These are phyloP conservation scores for Crioceris asparagi DNA, from an alignment of 2,888 invertebrate genomes.

Conservation along the genomic window DNA sequence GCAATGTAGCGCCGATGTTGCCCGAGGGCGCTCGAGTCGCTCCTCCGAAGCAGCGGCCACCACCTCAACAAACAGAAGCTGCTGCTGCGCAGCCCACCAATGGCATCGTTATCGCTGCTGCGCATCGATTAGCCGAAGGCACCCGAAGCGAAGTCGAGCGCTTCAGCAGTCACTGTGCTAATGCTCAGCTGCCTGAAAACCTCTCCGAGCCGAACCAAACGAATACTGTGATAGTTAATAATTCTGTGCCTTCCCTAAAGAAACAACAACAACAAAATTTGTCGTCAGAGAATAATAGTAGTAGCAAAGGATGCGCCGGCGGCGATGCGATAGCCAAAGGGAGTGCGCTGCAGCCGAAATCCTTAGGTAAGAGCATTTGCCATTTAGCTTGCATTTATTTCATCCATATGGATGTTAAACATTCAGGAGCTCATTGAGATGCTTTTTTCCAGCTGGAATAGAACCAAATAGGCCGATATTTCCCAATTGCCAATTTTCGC, in stretches of 20 bases:
- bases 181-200: constrained; percentile 10
- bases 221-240: constrained; percentile 33
- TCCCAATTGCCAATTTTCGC: constrained; percentile 62
- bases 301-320: too few species aligned
- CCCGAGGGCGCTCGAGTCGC: constrained; percentile 8
- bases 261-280: too few species aligned
- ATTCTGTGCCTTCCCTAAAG: too few species aligned
- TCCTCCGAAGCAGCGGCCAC: constrained; percentile 4
- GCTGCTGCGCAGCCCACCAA: too few species aligned
- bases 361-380: neutral
- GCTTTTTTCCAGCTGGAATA: constrained; percentile 15
- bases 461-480: constrained; percentile 51
- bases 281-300: too few species aligned
- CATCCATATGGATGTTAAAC: neutral
- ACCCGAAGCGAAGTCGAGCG: constrained; percentile 8
- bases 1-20: constrained; percentile 1
- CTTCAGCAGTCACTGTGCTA: too few species aligned
- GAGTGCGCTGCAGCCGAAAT: neutral
- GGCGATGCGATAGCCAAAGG: too few species aligned
- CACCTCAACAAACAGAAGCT: too few species aligned
- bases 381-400: neutral
- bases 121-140: constrained; percentile 1
- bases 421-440: neutral
- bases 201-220: constrained; percentile 28
- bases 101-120: too few species aligned